Evolutionary conservation across 2,797 vertebrate species (phyloP).

Genomic region (Crocodylus rhombifer): DNA sequence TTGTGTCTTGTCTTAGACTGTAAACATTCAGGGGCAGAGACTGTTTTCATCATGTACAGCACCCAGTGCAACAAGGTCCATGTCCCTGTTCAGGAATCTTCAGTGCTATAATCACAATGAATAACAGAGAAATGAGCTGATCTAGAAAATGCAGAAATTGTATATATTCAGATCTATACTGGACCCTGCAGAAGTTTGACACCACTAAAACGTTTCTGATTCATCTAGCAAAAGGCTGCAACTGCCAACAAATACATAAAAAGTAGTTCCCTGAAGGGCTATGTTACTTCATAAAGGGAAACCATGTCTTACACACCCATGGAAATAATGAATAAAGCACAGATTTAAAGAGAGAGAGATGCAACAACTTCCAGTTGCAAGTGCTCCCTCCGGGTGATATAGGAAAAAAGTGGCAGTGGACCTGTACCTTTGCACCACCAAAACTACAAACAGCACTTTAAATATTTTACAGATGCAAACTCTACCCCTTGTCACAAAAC

Average conservation of each 20-base stretch:
- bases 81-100: too few relatives aligned
- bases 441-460: neutral
- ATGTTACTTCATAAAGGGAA: neutral
- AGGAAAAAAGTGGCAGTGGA: neutral
- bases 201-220: neutral
- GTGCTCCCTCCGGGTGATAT: neutral
- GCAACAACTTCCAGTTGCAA: neutral
- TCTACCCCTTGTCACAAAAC: too few relatives aligned
- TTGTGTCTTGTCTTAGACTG: neutral
- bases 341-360: constrained; percentile 9
- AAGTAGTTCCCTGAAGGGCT: neutral
- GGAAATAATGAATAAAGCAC: constrained; percentile 19
- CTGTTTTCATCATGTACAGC: too few relatives aligned
- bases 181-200: constrained; percentile 41
- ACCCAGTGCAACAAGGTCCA: too few relatives aligned
- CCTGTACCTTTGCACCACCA: accelerated
- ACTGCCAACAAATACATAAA: neutral
- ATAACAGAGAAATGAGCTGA: neutral
- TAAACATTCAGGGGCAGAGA: neutral
- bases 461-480: too few relatives aligned
- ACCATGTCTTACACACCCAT: neutral
- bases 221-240: constrained; percentile 23
- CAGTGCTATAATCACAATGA: too few relatives aligned
- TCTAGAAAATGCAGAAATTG: constrained; percentile 62
- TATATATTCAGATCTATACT: constrained; percentile 64